Evolutionary conservation across 2,113 vertebrate genomes (phyloP).

Genomic region (Arvicanthis niloticus): DNA sequence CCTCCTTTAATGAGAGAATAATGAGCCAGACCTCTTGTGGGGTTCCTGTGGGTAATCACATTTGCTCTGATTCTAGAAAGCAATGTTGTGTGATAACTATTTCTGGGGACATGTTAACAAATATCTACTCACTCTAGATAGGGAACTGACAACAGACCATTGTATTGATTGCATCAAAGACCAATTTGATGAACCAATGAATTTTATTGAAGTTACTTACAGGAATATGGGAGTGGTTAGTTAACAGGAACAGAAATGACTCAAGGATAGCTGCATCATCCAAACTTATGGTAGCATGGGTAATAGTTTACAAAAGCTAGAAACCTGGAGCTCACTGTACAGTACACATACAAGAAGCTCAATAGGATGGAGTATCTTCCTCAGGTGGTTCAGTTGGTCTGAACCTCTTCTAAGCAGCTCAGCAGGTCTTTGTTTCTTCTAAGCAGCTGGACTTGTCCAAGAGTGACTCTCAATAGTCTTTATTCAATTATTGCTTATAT

Average conservation of each 20-base stretch:
- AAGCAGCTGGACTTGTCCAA: not conserved
- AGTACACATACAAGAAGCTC: not conserved
- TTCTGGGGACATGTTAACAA: not conserved
- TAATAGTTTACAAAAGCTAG: not conserved
- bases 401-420: not conserved
- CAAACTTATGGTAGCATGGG: not conserved
- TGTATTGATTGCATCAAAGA: not conserved
- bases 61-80: not conserved
- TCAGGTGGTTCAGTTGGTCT: not conserved
- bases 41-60: not conserved
- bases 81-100: not conserved
- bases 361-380: not conserved
- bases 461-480: not conserved
- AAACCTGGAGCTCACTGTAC: not conserved
- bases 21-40: not conserved
- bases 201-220: not conserved
- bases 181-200: not conserved
- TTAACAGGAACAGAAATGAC: not conserved
- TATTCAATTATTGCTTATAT: not conserved
- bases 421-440: not conserved
- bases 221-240: not conserved
- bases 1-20: not conserved
- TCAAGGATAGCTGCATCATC: not conserved
- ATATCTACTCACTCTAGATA: not conserved
- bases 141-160: not conserved